These are phyloP conservation scores for Hemicordylus capensis DNA, from an alignment of 2,113 vertebrate species.

Conservation along the genomic window DNA sequence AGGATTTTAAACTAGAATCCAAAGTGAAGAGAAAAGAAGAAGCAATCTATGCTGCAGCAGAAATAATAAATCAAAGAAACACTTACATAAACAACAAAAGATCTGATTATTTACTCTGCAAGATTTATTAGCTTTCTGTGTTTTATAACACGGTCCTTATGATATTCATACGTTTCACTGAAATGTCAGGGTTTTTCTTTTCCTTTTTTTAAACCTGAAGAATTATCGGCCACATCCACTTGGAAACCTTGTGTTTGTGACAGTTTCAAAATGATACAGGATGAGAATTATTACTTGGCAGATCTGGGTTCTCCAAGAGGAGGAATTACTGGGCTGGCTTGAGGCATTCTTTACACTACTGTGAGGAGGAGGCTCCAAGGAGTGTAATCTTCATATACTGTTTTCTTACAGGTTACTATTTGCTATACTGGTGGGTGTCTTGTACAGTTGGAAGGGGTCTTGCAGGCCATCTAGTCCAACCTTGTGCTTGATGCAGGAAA, in stretches of 20 bases:
- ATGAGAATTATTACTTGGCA: slow-evolving; percentile 38
- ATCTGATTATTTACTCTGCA: not conserved
- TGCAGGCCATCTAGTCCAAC: too few species aligned
- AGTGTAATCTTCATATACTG: not conserved
- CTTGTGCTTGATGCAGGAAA: slow-evolving; percentile 1
- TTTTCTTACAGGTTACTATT: slow-evolving; percentile 42
- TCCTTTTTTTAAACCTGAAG: slow-evolving; percentile 14
- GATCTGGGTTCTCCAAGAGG: slow-evolving; percentile 18
- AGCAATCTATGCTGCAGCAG: not conserved
- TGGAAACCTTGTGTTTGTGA: not conserved
- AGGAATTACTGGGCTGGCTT: slow-evolving; percentile 39
- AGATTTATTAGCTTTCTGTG: slow-evolving; percentile 9
- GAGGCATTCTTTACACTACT: slow-evolving; percentile 31
- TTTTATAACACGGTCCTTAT: slow-evolving; percentile 22
- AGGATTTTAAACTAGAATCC: not conserved
- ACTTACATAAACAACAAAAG: not conserved
- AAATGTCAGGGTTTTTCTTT: not conserved
- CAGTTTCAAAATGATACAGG: slow-evolving; percentile 7
- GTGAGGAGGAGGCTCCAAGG: slow-evolving; percentile 41
- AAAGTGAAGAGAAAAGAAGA: not conserved
- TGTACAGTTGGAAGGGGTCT: too few species aligned
- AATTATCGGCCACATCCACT: not conserved
- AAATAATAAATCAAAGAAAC: not conserved
- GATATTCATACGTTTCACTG: slow-evolving; percentile 5
- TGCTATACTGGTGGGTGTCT: too few species aligned